These are phyloP conservation scores for Hemithea aestivaria DNA, from an alignment of 2,888 invertebrate genomes.

Conservation along the genomic window DNA sequence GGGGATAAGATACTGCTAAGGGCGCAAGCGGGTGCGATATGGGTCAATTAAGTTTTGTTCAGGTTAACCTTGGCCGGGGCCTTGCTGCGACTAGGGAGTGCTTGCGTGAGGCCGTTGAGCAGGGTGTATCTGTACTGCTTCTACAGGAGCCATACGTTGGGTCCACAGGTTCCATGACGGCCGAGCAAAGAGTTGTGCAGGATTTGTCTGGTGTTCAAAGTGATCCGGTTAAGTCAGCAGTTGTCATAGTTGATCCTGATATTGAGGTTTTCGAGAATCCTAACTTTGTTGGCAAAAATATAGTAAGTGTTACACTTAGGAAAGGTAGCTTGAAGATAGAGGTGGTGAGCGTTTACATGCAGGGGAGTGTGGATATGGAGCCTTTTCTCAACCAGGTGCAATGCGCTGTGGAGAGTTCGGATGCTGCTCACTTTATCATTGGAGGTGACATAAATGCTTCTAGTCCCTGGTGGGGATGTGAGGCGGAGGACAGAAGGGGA, in stretches of 20 bases:
- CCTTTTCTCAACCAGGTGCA: neutral
- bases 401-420: neutral
- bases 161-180: neutral
- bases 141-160: neutral
- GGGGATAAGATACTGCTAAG: too few species aligned
- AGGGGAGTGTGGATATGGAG: neutral
- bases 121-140: too few species aligned
- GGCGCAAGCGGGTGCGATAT: too few species aligned
- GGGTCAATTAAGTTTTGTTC: neutral
- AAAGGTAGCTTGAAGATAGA: neutral
- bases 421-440: neutral
- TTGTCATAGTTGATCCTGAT: neutral
- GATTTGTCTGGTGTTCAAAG: too few species aligned
- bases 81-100: neutral
- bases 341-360: neutral
- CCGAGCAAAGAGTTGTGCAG: neutral
- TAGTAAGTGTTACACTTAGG: neutral
- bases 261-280: neutral
- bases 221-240: neutral
- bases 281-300: neutral
- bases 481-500: constrained; percentile 6
- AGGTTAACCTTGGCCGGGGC: neutral
- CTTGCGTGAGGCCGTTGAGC: neutral
- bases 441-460: constrained; percentile 5
- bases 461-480: constrained; percentile 8